A percentile compares a stretch with the other conserved stretches of the same genome.
These are phyloP conservation scores for Pardalotus punctatus DNA, from an alignment of 2,113 vertebrate genomes.

Conservation along the genomic window DNA sequence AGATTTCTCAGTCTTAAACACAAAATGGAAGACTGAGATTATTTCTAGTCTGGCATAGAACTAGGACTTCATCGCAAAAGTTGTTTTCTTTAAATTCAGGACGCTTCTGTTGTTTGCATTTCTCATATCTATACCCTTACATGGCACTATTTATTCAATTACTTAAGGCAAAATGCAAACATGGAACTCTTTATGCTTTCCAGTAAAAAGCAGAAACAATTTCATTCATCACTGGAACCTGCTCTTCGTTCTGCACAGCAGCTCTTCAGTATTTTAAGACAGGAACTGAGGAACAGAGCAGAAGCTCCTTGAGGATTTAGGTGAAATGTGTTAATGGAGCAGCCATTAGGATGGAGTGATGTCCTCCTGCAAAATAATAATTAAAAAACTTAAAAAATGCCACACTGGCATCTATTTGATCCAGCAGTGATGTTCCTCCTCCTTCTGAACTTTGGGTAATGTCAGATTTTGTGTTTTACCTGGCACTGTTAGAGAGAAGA, in stretches of 20 bases:
- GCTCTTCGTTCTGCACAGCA: neutral
- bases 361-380: neutral
- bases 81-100: neutral
- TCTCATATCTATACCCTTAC: neutral
- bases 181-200: neutral
- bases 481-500: neutral
- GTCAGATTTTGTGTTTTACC: neutral
- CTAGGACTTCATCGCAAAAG: neutral
- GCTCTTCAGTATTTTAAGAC: neutral
- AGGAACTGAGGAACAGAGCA: neutral
- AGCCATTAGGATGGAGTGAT: neutral
- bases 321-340: neutral
- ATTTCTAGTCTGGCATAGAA: neutral
- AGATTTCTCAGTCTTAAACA: neutral
- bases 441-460: neutral
- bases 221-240: neutral
- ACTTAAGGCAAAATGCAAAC: neutral
- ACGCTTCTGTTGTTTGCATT: neutral
- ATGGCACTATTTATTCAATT: neutral
- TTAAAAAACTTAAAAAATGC: neutral
- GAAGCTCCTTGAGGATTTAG: neutral
- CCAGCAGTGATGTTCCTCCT: neutral
- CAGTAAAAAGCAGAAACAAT: neutral
- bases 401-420: neutral
- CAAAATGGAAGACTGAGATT: neutral